These are phyloP conservation scores for Neosilurus mollespiculum DNA, from an alignment of 2,797 vertebrate genomes.

Conservation along the genomic window DNA sequence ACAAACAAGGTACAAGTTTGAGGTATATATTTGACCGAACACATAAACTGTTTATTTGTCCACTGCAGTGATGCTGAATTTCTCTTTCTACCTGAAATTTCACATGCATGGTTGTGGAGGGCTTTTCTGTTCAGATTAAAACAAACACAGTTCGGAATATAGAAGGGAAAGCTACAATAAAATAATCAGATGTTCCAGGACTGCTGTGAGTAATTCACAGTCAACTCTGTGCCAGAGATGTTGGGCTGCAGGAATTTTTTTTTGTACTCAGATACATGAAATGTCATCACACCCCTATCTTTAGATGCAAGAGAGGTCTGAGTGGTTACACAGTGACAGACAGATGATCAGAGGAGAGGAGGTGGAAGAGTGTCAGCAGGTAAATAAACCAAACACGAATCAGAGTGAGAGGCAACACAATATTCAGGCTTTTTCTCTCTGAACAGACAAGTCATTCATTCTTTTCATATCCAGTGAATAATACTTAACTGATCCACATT, in stretches of 20 bases:
- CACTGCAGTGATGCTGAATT: neutral
- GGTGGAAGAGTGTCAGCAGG: neutral
- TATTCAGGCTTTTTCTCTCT: neutral
- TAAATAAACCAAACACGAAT: slow-evolving; percentile 14
- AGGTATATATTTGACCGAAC: neutral
- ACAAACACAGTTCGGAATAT: neutral
- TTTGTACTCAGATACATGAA: slow-evolving; percentile 3
- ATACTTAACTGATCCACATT: neutral
- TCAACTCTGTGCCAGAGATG: neutral
- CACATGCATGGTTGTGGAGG: neutral
- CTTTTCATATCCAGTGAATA: neutral
- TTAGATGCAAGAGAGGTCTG: neutral
- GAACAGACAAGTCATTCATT: neutral
- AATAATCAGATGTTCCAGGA: neutral
- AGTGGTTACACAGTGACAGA: slow-evolving; percentile 6
- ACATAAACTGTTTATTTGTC: neutral
- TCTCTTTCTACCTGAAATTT: neutral
- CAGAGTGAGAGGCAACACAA: neutral
- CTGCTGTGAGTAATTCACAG: neutral
- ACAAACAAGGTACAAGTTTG: neutral
- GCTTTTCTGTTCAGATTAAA: neutral
- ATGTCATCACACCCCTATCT: neutral
- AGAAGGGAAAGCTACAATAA: neutral
- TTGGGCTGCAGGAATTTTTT: neutral
- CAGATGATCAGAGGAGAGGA: slow-evolving; percentile 15